phyloP scores from a whole-genome alignment of 2,113 vertebrate species.

The Lepus americanus region DNA sequence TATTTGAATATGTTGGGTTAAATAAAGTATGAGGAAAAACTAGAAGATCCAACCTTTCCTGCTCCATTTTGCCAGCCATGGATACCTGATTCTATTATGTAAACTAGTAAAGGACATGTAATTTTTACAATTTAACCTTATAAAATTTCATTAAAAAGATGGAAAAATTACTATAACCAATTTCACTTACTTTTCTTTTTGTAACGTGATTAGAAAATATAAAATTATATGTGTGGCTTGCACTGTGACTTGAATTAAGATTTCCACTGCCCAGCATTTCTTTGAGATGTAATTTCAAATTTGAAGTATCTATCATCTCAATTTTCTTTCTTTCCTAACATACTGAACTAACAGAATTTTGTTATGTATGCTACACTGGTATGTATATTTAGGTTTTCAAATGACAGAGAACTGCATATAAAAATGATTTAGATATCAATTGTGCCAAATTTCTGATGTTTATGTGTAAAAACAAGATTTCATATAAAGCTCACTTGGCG shows the following conservation, averaged over 20 bases:
- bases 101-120: neutral
- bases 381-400: constrained; percentile 3
- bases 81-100: neutral
- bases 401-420: constrained; percentile 39
- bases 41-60: neutral
- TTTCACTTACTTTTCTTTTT: constrained; percentile 19
- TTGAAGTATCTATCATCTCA: neutral
- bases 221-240: constrained; percentile 10
- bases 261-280: neutral
- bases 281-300: constrained; percentile 45
- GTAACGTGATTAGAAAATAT: neutral
- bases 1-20: neutral
- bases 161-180: constrained; percentile 53
- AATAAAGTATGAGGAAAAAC: constrained; percentile 39
- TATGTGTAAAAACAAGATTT: constrained; percentile 41
- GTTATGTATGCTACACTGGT: neutral
- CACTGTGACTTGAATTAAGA: constrained; percentile 9
- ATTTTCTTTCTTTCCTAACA: constrained; percentile 57
- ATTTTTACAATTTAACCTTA: constrained; percentile 27
- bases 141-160: constrained; percentile 24
- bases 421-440: neutral
- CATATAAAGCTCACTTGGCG: neutral
- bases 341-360: constrained; percentile 14
- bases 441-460: constrained; percentile 37
- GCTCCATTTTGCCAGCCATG: neutral